Conservation (phyloP, 2,797 vertebrate genomes). For the Galagoides demidoff region DNA sequence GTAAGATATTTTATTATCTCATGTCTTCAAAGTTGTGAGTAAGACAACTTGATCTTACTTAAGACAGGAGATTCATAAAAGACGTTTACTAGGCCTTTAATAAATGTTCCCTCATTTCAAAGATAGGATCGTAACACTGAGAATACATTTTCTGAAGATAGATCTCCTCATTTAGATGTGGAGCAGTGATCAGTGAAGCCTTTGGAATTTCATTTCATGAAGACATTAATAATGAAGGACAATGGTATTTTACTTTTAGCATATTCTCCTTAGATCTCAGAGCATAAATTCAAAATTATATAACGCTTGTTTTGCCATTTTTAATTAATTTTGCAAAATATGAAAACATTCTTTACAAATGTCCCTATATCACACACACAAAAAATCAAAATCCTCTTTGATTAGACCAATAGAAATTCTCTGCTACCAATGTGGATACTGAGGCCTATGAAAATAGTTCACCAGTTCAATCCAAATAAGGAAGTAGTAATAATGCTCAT, state of each 20-base stretch:
- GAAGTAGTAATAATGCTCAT: background rate
- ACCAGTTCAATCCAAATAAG: background rate
- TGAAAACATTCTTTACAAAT: background rate
- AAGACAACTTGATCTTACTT: background rate
- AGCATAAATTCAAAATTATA: background rate
- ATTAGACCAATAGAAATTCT: background rate
- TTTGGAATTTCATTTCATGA: background rate
- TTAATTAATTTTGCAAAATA: constrained; percentile 11
- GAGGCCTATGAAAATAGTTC: background rate
- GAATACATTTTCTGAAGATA: background rate
- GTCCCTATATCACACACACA: background rate
- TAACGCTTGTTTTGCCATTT: background rate
- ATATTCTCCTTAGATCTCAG: background rate
- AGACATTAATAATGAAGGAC: background rate
- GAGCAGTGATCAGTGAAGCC: background rate
- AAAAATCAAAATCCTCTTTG: background rate
- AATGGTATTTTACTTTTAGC: background rate
- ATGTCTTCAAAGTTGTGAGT: background rate
- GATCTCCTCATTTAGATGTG: background rate
- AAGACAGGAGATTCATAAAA: background rate
- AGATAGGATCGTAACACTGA: background rate
- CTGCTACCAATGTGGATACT: background rate
- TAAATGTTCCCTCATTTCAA: background rate
- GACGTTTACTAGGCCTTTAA: background rate
- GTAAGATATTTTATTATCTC: background rate